These are phyloP conservation scores for Monoplex corrugatus DNA, from an alignment of 2,888 invertebrate genomes.

Conservation along the genomic window DNA sequence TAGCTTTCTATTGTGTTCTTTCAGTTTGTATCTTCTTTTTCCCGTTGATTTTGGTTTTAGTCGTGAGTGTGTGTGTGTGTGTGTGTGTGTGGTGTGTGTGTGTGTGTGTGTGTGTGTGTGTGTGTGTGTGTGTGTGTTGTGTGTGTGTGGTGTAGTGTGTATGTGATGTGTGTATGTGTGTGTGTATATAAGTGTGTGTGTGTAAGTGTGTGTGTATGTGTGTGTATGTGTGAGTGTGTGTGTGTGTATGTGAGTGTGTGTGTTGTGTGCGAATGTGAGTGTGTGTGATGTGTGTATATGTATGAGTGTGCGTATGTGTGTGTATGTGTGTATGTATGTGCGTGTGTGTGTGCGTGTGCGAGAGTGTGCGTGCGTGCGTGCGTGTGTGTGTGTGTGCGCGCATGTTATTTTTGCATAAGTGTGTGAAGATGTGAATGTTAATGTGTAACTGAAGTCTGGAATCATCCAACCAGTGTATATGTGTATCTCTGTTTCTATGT, in stretches of 20 bases:
- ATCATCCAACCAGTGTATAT: too few relatives aligned
- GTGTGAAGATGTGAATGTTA: background rate
- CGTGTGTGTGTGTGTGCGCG: background rate
- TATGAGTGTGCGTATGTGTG: background rate
- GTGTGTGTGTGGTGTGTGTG: background rate
- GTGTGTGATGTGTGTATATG: background rate
- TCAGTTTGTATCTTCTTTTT: too few relatives aligned
- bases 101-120: background rate
- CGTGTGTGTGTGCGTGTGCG: background rate
- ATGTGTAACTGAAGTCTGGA: background rate
- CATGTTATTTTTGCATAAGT: background rate
- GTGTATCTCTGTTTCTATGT: background rate
- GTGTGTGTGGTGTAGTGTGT: background rate
- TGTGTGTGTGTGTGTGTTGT: conserved; percentile 19
- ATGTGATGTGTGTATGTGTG: background rate
- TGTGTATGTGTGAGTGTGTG: background rate
- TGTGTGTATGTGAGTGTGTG: background rate
- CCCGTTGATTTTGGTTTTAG: background rate
- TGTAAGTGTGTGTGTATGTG: background rate
- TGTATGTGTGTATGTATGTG: conserved; percentile 19
- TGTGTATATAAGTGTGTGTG: background rate
- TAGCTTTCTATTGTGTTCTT: too few relatives aligned
- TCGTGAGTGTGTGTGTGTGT: background rate
- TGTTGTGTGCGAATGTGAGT: background rate
- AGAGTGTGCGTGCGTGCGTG: background rate